Evolutionary conservation across 2,113 vertebrate species (phyloP).

Genomic region (Marmota monax): DNA sequence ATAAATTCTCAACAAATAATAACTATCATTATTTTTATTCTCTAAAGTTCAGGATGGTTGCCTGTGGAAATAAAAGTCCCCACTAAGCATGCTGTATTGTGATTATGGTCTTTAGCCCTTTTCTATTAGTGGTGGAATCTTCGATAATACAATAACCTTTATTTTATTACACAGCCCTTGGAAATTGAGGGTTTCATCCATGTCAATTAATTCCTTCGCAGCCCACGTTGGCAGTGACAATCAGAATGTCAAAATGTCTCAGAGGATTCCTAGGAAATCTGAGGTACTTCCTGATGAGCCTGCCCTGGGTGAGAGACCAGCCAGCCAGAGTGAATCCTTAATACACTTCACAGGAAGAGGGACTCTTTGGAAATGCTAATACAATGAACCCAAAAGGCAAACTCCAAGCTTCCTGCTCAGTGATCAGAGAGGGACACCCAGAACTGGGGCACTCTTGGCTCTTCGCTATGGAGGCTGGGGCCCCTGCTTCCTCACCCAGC

Average conservation of each 20-base stretch:
- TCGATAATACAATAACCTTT: slow-evolving; percentile 82
- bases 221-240: slow-evolving; percentile 79
- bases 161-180: slow-evolving; percentile 83
- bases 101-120: slow-evolving; percentile 72
- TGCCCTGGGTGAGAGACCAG: slow-evolving; percentile 72
- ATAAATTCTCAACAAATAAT: slow-evolving; percentile 60
- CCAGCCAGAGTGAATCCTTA: background rate
- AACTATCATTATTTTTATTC: slow-evolving; percentile 16
- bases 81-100: slow-evolving; percentile 45
- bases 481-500: background rate
- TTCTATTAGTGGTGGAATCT: slow-evolving; percentile 78
- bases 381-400: slow-evolving; percentile 64
- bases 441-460: background rate
- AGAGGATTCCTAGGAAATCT: slow-evolving; percentile 76
- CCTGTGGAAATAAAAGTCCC: slow-evolving; percentile 62
- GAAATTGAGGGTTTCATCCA: slow-evolving; percentile 82
- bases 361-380: slow-evolving; percentile 68
- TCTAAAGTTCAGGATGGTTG: slow-evolving; percentile 55
- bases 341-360: slow-evolving; percentile 64
- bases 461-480: background rate
- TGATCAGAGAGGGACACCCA: background rate
- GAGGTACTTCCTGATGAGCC: slow-evolving; percentile 55
- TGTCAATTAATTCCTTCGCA: slow-evolving; percentile 81
- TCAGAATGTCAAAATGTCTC: slow-evolving; percentile 83
- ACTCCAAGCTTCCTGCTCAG: slow-evolving; percentile 43